Percentiles rank a stretch among this genome's conserved stretches.
These are phyloP conservation scores for Muricea muricata DNA, from an alignment of 92 coral and sea anemone species.

Conservation along the genomic window DNA sequence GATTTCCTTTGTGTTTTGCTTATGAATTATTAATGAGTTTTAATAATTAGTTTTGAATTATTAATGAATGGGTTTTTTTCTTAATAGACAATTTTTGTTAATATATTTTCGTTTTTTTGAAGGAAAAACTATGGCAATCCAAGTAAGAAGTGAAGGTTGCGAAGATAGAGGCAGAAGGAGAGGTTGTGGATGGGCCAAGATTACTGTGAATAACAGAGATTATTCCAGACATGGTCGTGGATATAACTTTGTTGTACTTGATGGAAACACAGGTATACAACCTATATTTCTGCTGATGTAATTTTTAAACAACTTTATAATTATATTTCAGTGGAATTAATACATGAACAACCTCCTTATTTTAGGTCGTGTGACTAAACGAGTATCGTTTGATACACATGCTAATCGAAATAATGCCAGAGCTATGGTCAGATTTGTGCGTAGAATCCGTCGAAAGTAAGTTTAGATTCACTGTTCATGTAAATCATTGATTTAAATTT, in stretches of 20 bases:
- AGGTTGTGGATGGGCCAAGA: slow-evolving; percentile 1
- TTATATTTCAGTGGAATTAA: too few species aligned
- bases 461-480: background rate
- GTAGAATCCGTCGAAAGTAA: background rate
- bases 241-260: slow-evolving; percentile 8
- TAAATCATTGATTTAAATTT: too few species aligned
- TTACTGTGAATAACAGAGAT: slow-evolving; percentile 1
- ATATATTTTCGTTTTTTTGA: background rate
- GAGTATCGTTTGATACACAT: background rate
- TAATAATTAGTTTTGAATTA: too few species aligned
- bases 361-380: background rate
- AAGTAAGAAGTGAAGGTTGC: slow-evolving; percentile 17
- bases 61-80: too few species aligned
- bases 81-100: too few species aligned
- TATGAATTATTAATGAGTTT: too few species aligned
- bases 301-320: background rate
- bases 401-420: background rate
- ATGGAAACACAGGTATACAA: slow-evolving; percentile 1
- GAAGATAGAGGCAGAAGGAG: background rate
- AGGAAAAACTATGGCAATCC: background rate
- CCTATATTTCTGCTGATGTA: too few species aligned
- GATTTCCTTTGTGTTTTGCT: too few species aligned
- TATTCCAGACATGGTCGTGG: slow-evolving; percentile 1
- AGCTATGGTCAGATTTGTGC: background rate
- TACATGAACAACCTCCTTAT: too few species aligned